Conservation (phyloP, 2,113 vertebrate species). For the Rhineura floridana region DNA sequence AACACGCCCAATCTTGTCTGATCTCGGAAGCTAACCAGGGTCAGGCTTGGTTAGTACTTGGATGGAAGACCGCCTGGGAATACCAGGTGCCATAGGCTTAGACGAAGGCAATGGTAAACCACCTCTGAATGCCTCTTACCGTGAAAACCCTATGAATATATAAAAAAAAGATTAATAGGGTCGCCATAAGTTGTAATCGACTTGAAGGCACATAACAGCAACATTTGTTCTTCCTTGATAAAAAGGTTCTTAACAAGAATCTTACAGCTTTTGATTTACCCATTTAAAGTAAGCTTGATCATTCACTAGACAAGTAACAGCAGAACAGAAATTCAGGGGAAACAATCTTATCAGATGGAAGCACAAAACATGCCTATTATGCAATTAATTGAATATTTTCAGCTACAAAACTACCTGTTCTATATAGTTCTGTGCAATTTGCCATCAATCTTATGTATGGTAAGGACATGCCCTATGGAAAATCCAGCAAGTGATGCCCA, state of each 20-base stretch:
- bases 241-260: background rate
- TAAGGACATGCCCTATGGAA: background rate
- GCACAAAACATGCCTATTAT: fast-evolving
- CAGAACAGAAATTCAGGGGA: background rate
- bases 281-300: background rate
- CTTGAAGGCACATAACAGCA: too few species aligned
- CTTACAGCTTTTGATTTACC: fast-evolving
- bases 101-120: too few species aligned
- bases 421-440: background rate
- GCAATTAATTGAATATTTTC: background rate
- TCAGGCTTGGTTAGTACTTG: too few species aligned
- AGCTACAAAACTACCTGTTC: background rate
- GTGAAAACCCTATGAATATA: too few species aligned
- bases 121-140: too few species aligned
- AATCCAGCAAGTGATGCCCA: background rate
- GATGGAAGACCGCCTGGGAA: too few species aligned
- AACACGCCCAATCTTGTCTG: too few species aligned
- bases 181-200: too few species aligned
- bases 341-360: background rate
- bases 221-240: background rate
- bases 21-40: too few species aligned
- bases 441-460: background rate
- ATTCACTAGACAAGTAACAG: background rate
- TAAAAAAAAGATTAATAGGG: too few species aligned
- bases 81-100: too few species aligned